Conservation (phyloP, 2,888 invertebrate genomes). For the Polyommatus iphigenia region DNA sequence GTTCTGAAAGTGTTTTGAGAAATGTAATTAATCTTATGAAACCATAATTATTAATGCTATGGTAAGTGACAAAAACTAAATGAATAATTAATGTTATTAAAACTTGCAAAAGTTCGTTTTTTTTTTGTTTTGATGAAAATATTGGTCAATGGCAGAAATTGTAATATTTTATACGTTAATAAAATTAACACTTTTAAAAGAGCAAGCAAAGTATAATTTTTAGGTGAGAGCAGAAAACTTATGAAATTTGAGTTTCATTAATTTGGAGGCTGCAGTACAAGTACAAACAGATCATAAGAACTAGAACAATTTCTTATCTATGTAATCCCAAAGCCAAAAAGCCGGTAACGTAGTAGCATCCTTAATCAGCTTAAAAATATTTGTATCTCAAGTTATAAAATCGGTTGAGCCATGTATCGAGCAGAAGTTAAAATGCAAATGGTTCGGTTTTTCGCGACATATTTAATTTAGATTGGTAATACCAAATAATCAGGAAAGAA, state of each 20-base stretch:
- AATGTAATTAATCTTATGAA: neutral
- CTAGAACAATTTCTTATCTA: neutral
- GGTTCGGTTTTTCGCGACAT: neutral
- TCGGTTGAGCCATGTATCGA: neutral
- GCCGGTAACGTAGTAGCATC: neutral
- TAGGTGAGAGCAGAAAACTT: neutral
- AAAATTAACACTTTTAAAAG: too few species aligned
- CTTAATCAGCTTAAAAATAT: neutral
- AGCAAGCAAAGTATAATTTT: neutral
- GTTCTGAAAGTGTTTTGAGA: neutral
- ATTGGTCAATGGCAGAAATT: neutral
- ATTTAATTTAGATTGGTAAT: neutral
- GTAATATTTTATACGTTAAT: neutral
- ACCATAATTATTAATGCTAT: neutral
- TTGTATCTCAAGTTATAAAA: neutral
- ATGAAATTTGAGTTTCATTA: neutral
- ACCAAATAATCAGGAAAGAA: conserved; percentile 26
- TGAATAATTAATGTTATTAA: neutral
- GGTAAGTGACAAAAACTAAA: neutral
- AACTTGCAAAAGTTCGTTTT: neutral
- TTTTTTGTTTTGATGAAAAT: neutral
- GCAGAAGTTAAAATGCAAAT: neutral
- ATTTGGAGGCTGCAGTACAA: neutral
- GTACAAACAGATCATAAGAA: neutral
- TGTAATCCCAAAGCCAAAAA: neutral